Percentiles rank a stretch among this genome's conserved stretches.
Evolutionary conservation across 2,113 vertebrate species (phyloP).

Genomic region (Formicarius rufipectus): DNA sequence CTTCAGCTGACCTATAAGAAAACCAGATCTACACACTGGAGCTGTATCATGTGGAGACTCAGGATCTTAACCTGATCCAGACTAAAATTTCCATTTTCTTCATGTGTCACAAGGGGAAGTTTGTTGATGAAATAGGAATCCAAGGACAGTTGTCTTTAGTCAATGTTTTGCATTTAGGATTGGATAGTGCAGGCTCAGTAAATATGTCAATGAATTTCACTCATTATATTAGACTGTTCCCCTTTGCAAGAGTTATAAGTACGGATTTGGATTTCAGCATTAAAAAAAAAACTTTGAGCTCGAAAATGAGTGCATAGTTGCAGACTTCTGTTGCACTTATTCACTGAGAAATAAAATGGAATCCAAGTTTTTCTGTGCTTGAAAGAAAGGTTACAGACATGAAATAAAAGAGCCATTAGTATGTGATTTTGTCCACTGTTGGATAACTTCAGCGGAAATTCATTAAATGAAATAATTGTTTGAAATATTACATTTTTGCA

Average conservation of each 20-base stretch:
- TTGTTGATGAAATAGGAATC: not conserved
- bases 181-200: too few relatives aligned
- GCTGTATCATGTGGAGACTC: too few relatives aligned
- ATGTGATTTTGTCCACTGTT: rapidly evolving
- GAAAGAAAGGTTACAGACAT: not conserved
- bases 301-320: not conserved
- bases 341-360: not conserved
- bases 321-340: not conserved
- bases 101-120: rapidly evolving
- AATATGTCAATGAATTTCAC: not conserved
- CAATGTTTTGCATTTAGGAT: not conserved
- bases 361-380: not conserved
- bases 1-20: not conserved
- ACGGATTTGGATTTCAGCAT: not conserved
- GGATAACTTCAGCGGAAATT: not conserved
- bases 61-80: not conserved
- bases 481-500: not conserved
- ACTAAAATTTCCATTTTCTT: not conserved
- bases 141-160: not conserved
- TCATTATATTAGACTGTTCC: not conserved
- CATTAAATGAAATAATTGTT: not conserved
- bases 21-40: not conserved
- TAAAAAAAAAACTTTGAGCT: not conserved
- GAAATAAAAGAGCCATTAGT: not conserved
- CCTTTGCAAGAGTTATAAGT: not conserved